Evolutionary conservation across 2,113 vertebrate species (phyloP), one percentile per base, ranked within the genome.

Genomic region (Labeo catla): DNA sequence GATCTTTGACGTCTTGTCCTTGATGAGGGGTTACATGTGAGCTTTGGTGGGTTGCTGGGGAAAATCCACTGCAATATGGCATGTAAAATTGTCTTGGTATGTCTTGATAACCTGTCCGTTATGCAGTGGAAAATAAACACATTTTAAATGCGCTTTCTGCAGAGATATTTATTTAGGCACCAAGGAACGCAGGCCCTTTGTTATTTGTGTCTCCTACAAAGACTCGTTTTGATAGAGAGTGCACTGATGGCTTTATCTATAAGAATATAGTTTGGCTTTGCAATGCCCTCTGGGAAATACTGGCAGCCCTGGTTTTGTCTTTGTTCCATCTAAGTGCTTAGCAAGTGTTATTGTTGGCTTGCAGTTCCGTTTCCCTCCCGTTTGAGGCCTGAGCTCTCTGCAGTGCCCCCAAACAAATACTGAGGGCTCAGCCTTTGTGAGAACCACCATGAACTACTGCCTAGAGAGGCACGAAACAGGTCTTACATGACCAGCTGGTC

Each of bases 281-380:
- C 61, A 66, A 47, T 81, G 50, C 16, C 39, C 76, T 21, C 49
- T 52, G 54, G 68, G 43, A 39, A 59, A 21, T 59, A 59, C 70
- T 84, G 70, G 52, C 68, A 76, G 72, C 19, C 36, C 23, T 15
- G 23, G 54, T 13, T 65, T 61, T 85, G 72, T 85, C 54, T 85
- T 63, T 63, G 16, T 65, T 85, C 59, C 83, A 76, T 76, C 57
- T 59, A 66, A 85, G 43, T 50, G 52, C 83, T 85, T 61, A 85
- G 83, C 73, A 36, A 39, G 73, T 77, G 45, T 85, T 85, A 77
- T 77, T 52, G 45, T 85, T 85, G 83, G 83, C 73, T 50, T 47
- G 54, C 36, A 13, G 70, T 21, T 45, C 54, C 11, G 8, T 15
- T 28, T 66, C 80, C 23, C 61, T 81, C 79, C 63, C 28, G 59